Percentiles rank a stretch among this genome's conserved stretches.
phyloP scores from a whole-genome alignment of 1,140 invertebrate species.

The Campodea augens region DNA sequence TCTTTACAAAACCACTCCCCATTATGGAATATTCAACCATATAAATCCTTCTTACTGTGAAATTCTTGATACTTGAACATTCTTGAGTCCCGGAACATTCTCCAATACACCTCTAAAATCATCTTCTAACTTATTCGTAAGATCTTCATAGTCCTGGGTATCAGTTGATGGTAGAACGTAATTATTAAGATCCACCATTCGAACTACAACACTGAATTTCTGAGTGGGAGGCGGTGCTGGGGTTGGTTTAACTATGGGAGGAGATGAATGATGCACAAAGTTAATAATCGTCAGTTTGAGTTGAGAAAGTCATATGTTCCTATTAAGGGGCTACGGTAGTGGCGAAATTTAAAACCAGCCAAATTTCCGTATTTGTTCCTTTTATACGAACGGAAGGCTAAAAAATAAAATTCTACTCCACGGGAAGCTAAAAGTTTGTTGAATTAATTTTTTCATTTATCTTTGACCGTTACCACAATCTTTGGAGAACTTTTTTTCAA shows the following conservation, averaged over 20 bases:
- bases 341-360: no score
- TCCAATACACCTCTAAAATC: constrained; percentile 40
- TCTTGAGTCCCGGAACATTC: constrained; percentile 49
- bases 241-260: constrained; percentile 8
- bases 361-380: no score
- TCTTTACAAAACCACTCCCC: constrained; percentile 4
- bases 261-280: not conserved
- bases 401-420: no score
- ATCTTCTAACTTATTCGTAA: constrained; percentile 43
- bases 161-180: constrained; percentile 46
- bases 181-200: constrained; percentile 51
- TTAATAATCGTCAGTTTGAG: no score
- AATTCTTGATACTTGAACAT: constrained; percentile 43
- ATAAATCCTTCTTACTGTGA: constrained; percentile 54
- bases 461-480: no score
- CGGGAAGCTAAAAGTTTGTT: no score
- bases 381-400: no score
- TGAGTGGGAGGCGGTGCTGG: constrained; percentile 15
- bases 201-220: constrained; percentile 48
- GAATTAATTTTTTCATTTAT: no score
- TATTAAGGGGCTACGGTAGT: no score
- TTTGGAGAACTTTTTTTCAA: no score
- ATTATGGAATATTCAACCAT: no score
- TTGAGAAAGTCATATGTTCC: no score
- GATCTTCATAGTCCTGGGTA: constrained; percentile 45